Evolutionary conservation across 2,797 vertebrate species (phyloP).

Genomic region (Strix occidentalis): DNA sequence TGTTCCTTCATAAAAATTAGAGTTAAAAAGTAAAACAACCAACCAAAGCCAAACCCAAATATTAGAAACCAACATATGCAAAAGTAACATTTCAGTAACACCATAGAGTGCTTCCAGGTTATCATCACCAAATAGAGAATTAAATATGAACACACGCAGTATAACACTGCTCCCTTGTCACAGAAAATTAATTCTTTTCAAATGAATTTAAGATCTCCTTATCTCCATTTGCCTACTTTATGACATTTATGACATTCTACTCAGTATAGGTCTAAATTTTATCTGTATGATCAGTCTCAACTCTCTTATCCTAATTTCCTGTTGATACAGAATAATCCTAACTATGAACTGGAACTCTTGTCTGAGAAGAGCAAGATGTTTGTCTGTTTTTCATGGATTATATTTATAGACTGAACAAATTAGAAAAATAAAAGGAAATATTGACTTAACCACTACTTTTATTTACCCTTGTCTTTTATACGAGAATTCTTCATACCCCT

Average conservation of each 20-base stretch:
- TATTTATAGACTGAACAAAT: background rate
- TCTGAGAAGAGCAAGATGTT: background rate
- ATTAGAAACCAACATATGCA: background rate
- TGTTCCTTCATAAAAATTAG: background rate
- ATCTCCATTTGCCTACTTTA: background rate
- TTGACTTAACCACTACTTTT: background rate
- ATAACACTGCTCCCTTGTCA: background rate
- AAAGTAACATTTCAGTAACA: background rate
- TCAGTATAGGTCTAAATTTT: background rate
- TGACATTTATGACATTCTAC: background rate
- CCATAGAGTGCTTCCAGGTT: background rate
- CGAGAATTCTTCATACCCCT: background rate
- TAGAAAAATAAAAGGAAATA: slow-evolving; percentile 20
- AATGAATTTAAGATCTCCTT: background rate
- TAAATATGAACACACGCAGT: background rate
- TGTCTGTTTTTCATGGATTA: background rate
- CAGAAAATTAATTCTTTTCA: background rate
- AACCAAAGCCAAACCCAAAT: background rate
- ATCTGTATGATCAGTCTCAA: background rate
- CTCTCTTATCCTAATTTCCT: background rate
- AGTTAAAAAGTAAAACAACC: background rate
- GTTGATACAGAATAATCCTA: background rate
- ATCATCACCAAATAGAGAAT: background rate
- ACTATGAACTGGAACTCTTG: background rate
- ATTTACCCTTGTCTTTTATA: background rate